Evolutionary conservation across 2,888 invertebrate genomes (phyloP).

Genomic region (Drosophila mayaguana): DNA sequence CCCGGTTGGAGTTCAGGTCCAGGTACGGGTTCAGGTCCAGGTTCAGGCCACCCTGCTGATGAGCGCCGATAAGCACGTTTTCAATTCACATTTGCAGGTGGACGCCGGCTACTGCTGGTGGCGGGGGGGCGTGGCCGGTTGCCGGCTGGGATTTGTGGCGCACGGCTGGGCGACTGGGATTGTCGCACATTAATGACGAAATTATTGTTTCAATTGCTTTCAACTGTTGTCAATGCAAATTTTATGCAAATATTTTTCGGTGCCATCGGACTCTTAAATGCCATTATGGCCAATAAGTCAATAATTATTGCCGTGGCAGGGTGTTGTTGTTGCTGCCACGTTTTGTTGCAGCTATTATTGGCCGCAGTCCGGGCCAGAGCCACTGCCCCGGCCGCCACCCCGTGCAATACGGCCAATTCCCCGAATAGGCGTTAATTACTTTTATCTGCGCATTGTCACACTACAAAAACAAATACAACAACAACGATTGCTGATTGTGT

Average conservation of each 20-base stretch:
- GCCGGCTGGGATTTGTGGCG: constrained; percentile 35
- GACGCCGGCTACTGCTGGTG: constrained; percentile 1
- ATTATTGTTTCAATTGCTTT: constrained; percentile 82
- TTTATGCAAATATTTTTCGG: constrained; percentile 76
- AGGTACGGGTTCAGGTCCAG: constrained; percentile 8
- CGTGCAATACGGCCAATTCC: constrained; percentile 47
- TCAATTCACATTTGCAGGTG: constrained; percentile 70
- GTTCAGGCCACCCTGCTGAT: constrained; percentile 62
- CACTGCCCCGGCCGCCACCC: background rate
- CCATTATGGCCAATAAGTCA: constrained; percentile 81
- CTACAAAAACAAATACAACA: constrained; percentile 46
- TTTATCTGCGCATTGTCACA: constrained; percentile 71
- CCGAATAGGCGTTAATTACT: constrained; percentile 79
- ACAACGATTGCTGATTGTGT: constrained; percentile 23
- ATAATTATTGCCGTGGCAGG: constrained; percentile 66
- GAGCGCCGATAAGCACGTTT: constrained; percentile 79
- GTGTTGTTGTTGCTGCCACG: constrained; percentile 19
- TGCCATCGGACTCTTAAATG: constrained; percentile 61
- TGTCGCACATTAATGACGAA: constrained; percentile 81
- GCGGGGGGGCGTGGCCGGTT: background rate
- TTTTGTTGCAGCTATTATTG: constrained; percentile 28
- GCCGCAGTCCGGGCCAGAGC: constrained; percentile 8
- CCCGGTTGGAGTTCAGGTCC: background rate
- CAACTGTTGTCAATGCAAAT: constrained; percentile 81
- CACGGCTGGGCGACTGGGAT: constrained; percentile 27